A percentile compares a stretch with the other conserved stretches of the same genome.
These are phyloP conservation scores for Zoanthus sociatus DNA, from an alignment of 92 coral and sea anemone genomes.

Conservation along the genomic window DNA sequence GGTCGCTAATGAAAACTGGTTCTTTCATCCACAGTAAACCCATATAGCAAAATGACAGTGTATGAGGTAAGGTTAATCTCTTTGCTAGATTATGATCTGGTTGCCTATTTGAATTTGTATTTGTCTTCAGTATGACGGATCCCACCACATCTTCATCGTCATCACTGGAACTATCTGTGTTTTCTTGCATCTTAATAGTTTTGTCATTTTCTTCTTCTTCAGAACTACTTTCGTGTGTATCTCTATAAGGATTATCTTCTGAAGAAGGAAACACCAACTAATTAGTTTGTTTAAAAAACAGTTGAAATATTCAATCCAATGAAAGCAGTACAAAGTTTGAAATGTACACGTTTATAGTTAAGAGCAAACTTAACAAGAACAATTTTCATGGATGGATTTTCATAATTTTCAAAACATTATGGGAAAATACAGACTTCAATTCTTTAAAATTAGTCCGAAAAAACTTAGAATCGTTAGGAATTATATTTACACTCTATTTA, in stretches of 20 bases:
- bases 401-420: no score
- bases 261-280: background rate
- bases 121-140: constrained; percentile 18
- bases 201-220: background rate
- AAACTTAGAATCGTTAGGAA: no score
- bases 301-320: no score
- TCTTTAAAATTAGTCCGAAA: no score
- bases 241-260: constrained; percentile 52
- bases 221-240: constrained; percentile 10
- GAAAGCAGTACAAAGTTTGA: no score
- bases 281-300: no score
- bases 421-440: no score
- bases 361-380: no score
- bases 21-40: constrained; percentile 81
- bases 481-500: no score
- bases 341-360: no score
- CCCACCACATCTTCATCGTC: constrained; percentile 66
- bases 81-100: background rate
- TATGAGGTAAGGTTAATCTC: constrained; percentile 28
- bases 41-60: constrained; percentile 77
- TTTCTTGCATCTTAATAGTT: background rate
- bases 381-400: no score
- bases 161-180: constrained; percentile 1
- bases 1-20: constrained; percentile 88
- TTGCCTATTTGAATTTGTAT: no score